Conservation (phyloP, 1,140 invertebrate genomes). For the Drosophila kanapiae region DNA sequence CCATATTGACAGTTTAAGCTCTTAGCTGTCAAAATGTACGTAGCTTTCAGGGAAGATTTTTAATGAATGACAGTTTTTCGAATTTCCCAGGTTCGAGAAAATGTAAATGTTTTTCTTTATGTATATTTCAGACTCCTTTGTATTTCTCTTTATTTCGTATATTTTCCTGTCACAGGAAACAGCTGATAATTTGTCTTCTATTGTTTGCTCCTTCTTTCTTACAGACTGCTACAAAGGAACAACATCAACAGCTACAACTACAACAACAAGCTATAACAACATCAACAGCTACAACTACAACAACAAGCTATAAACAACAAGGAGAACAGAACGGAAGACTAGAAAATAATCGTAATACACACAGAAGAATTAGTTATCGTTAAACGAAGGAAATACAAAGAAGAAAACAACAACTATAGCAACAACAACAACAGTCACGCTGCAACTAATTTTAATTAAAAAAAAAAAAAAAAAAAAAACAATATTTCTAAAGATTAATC, state of each 20-base stretch:
- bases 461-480: conserved; percentile 43
- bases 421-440: conserved; percentile 39
- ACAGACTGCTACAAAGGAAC: conserved; percentile 78
- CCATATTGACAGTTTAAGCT: background rate
- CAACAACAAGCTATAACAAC: conserved; percentile 58
- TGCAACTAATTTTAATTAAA: conserved; percentile 19
- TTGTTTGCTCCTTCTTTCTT: conserved; percentile 1
- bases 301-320: conserved; percentile 59
- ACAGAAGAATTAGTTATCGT: conserved; percentile 33
- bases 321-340: conserved; percentile 81
- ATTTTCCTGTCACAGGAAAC: background rate
- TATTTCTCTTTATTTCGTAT: background rate
- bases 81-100: too few relatives aligned
- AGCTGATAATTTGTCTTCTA: background rate
- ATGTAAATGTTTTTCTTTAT: background rate
- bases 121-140: background rate
- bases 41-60: background rate
- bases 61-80: too few relatives aligned
- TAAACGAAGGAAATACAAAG: conserved; percentile 7
- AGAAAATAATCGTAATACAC: conserved; percentile 60
- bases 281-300: conserved; percentile 39
- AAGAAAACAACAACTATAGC: conserved; percentile 24
- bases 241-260: conserved; percentile 50
- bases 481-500: conserved; percentile 8
- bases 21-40: too few relatives aligned